Conservation (phyloP, 2,797 vertebrate genomes). For the Gila robusta region DNA sequence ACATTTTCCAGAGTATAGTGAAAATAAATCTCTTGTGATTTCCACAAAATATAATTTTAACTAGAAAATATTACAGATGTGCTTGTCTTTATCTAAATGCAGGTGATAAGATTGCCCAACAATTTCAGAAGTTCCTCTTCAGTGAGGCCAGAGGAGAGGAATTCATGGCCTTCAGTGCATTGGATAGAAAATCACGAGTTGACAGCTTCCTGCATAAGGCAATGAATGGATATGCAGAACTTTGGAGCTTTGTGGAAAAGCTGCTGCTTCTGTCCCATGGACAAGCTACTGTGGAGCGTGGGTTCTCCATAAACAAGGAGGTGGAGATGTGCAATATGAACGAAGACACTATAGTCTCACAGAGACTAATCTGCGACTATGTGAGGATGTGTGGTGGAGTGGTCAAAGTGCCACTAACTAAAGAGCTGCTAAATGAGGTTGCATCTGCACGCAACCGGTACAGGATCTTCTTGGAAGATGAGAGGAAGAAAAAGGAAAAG, state of each 20-base stretch:
- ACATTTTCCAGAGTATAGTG: not conserved
- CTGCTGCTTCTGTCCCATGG: conserved; percentile 54
- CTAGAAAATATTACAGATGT: too few species aligned
- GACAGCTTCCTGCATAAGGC: conserved; percentile 45
- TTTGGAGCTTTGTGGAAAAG: conserved; percentile 50
- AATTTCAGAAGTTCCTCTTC: conserved; percentile 52
- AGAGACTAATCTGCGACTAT: conserved; percentile 50
- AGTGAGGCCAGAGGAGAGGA: conserved; percentile 48
- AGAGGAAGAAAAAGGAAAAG: conserved; percentile 32
- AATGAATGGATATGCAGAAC: conserved; percentile 42
- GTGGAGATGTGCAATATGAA: conserved; percentile 32
- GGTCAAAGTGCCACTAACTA: conserved; percentile 47
- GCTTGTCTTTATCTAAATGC: conserved; percentile 38
- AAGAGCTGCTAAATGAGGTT: conserved; percentile 51
- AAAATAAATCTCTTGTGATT: conserved; percentile 43
- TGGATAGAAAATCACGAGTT: conserved; percentile 30
- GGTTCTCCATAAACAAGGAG: conserved; percentile 52
- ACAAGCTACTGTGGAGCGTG: conserved; percentile 48
- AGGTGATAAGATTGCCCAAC: conserved; percentile 54
- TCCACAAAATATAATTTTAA: not conserved
- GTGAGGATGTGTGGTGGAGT: conserved; percentile 52
- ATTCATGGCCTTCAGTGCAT: conserved; percentile 41
- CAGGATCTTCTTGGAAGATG: conserved; percentile 25
- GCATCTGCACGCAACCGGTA: conserved; percentile 43
- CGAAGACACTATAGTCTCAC: conserved; percentile 29